phyloP scores from a whole-genome alignment of 2,797 vertebrate species.

The Aplochiton taeniatus region DNA sequence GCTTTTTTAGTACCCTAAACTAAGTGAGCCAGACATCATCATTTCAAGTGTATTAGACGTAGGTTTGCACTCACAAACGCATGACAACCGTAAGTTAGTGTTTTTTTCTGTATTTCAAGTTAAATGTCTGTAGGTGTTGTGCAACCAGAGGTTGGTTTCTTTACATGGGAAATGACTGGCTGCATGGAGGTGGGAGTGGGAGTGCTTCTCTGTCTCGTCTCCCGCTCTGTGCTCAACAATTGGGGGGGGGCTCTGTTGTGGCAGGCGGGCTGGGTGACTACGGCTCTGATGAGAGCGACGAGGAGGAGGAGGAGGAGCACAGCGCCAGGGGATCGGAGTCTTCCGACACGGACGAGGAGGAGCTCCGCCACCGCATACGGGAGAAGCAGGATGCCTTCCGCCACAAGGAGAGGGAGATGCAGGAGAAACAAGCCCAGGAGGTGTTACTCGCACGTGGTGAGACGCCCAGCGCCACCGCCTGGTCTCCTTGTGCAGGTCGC shows the following conservation, averaged over 20 bases:
- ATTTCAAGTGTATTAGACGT: no score
- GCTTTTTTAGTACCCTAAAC: no score
- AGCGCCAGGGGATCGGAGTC: slow-evolving; percentile 92
- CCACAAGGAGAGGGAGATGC: slow-evolving; percentile 93
- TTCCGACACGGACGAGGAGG: slow-evolving; percentile 98
- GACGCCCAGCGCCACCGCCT: neutral
- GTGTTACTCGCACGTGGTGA: slow-evolving; percentile 75
- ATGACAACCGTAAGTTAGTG: neutral
- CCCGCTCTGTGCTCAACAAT: slow-evolving; percentile 53
- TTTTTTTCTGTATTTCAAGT: slow-evolving; percentile 16
- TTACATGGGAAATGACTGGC: slow-evolving; percentile 17
- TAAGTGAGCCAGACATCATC: no score
- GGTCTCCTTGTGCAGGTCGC: neutral
- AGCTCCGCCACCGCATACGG: slow-evolving; percentile 91
- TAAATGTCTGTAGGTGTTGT: neutral
- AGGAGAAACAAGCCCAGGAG: slow-evolving; percentile 90
- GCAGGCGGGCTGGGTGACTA: slow-evolving; percentile 98
- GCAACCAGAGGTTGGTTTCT: neutral
- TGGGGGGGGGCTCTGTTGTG: slow-evolving; percentile 78
- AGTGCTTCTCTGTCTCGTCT: slow-evolving; percentile 16
- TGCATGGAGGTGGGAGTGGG: slow-evolving; percentile 25
- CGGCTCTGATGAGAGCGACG: slow-evolving; percentile 92
- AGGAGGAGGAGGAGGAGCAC: slow-evolving; percentile 89
- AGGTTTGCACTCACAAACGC: no score
- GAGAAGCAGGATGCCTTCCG: slow-evolving; percentile 99